These are phyloP conservation scores for Ctenomys sociabilis DNA, from an alignment of 2,113 vertebrate species.

Conservation along the genomic window DNA sequence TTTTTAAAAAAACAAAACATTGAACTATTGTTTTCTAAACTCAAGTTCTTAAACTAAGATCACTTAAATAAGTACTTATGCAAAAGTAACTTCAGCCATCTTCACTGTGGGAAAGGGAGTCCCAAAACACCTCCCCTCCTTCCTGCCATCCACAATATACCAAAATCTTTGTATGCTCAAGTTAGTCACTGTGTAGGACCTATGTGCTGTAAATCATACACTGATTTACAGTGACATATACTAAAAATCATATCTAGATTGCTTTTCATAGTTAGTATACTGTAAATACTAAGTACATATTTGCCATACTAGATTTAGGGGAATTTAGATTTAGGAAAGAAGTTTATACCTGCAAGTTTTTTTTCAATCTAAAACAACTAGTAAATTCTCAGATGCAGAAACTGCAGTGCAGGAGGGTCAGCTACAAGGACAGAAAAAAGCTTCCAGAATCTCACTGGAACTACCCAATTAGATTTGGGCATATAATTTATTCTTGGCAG, in stretches of 20 bases:
- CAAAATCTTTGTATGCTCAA: neutral
- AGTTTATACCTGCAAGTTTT: neutral
- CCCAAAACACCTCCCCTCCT: neutral
- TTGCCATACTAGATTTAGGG: neutral
- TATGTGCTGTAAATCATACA: neutral
- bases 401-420: neutral
- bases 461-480: neutral
- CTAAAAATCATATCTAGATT: neutral
- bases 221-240: neutral
- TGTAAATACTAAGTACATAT: neutral
- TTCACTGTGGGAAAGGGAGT: neutral
- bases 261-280: neutral
- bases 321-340: neutral
- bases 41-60: neutral
- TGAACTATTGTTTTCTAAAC: neutral
- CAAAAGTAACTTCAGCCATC: neutral
- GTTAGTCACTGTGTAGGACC: neutral
- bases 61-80: neutral
- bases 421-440: neutral
- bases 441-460: slow-evolving; percentile 23
- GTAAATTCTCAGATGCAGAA: neutral
- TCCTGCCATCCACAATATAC: neutral
- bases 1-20: no score
- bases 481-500: slow-evolving; percentile 13
- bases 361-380: neutral